Evolutionary conservation across 2,113 vertebrate species (phyloP).

Genomic region (Pleuronectes platessa): DNA sequence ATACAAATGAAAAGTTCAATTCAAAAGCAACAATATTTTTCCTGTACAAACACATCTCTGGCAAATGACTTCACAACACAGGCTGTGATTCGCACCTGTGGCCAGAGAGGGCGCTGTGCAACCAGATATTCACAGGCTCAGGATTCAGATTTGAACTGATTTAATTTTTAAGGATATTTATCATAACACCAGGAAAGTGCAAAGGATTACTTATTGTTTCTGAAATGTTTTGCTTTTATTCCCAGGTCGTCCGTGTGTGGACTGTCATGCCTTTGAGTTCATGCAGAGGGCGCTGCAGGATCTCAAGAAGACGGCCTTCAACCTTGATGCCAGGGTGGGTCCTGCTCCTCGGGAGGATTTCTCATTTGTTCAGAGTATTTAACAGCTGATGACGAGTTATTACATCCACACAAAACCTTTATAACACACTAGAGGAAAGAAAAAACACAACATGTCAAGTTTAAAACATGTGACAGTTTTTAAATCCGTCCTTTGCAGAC

Average conservation of each 20-base stretch:
- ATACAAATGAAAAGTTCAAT: no score
- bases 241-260: slow-evolving; percentile 94
- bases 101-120: not conserved
- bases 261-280: slow-evolving; percentile 97
- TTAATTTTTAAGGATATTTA: no score
- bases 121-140: not conserved
- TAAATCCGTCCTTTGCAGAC: slow-evolving; percentile 80
- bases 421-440: no score
- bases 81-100: no score
- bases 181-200: not conserved
- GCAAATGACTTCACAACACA: no score
- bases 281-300: slow-evolving; percentile 98
- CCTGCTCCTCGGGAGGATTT: not conserved
- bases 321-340: slow-evolving; percentile 90
- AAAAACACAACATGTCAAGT: no score
- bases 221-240: not conserved
- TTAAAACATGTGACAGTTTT: not conserved
- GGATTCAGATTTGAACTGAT: no score
- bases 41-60: no score
- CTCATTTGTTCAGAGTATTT: no score
- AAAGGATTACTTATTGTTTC: not conserved
- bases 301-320: slow-evolving; percentile 91
- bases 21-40: no score
- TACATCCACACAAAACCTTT: no score
- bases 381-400: no score